Evolutionary conservation across 2,888 invertebrate genomes (phyloP), one percentile per base, ranked within the genome.

Genomic region (Epistrophella euchroma): DNA sequence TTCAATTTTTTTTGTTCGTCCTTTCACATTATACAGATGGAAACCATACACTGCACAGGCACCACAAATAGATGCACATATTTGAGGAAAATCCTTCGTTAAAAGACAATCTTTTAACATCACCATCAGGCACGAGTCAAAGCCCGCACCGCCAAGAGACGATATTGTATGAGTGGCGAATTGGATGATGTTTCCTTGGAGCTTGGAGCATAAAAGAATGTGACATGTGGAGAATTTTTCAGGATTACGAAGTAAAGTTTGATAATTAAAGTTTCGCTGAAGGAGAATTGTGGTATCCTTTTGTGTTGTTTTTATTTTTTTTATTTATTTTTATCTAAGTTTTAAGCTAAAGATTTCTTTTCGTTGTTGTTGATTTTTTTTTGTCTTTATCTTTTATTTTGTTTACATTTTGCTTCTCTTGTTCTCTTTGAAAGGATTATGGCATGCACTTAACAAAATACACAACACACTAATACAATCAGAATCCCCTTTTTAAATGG

Each of bases 241-340:
- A 85, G 81, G 72, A 81, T 76, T 81, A 76, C 60, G 28, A 77
- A 73, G 55, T 37, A 85, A 85, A 85, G 75, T 85, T 85, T 85
- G 85, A 85, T 85, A 85, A 85, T 85, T 85, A 81, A 85, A 85
- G 81, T 85, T 85, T 52, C 73, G 76, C 73, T 73, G 9, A 60
- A 55, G 68, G 56, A 81, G 72, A 68, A 62, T 73, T 76, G 76
- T 40, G 56, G 75, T 75, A 80, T 85, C 81, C 81, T 76, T 80
- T 80, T 72, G 75, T 75, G 35, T 72, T 76, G 64, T 80, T 60
- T 62, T 80, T 80, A 28, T 76, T 72, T 84, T 79, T 70, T 40
- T 19, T 58, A 19, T 56, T 55, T 50, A 15, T n/a, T 43, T 76
- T 58, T 77, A 75, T 76, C 72, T 85, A 68, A 76, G 80, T 80